Conservation (phyloP, 1,140 invertebrate species). For the Diabrotica undecimpunctata region DNA sequence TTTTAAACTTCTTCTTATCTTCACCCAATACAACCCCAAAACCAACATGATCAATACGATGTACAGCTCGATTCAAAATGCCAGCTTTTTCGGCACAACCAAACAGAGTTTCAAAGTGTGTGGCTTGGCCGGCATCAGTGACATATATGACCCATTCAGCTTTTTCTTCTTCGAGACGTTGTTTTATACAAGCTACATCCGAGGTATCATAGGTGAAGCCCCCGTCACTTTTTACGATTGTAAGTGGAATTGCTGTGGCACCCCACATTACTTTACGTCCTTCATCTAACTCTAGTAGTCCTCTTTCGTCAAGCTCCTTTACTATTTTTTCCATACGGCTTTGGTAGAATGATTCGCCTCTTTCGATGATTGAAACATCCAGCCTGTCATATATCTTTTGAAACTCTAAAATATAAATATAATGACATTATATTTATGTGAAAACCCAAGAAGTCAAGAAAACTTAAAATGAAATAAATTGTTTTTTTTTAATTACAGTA, state of each 20-base stretch:
- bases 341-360: conserved; percentile 99
- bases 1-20: conserved; percentile 99
- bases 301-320: conserved; percentile 69
- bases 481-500: no score
- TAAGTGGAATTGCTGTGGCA: conserved; percentile 73
- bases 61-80: conserved; percentile 57
- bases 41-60: conserved; percentile 83
- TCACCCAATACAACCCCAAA: conserved; percentile 98
- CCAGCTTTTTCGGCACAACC: conserved; percentile 69
- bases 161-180: conserved; percentile 85
- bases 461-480: no score
- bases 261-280: conserved; percentile 93
- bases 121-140: conserved; percentile 88
- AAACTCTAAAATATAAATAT: conserved; percentile 65
- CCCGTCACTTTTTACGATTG: conserved; percentile 96
- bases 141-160: conserved; percentile 93
- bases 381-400: conserved; percentile 77
- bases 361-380: conserved; percentile 70
- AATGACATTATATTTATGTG: background rate
- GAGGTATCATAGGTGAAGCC: conserved; percentile 99
- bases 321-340: conserved; percentile 83
- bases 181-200: conserved; percentile 88
- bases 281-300: conserved; percentile 81
- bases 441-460: no score
- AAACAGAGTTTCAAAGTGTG: conserved; percentile 78